Base-by-base conservation (phyloP, 2,113 vertebrate genomes). In the Sminthopsis crassicaudata region DNA sequence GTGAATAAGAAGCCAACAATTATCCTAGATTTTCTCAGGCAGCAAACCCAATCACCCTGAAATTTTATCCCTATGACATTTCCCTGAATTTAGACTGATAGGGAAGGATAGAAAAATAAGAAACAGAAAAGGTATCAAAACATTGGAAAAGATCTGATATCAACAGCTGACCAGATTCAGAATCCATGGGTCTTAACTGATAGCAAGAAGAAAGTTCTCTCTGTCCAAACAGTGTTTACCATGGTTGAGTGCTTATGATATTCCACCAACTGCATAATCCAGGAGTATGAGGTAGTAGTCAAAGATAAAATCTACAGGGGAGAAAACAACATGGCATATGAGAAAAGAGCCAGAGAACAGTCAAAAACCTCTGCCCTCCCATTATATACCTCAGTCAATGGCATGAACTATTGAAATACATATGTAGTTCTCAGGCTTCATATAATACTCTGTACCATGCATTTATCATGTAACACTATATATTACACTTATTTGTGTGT, bases 171-270 rank as follows among this genome's bases (percentile, higher is more conserved):
- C 46, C 89, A 50, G 26, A 46, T 3, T 19, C 46, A 30, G 46
- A 90, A 30, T 50, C 24, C 46, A 50, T 84, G 36, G 60, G 6
- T 84, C 36, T 84, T 84, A 76, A 84, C n/a, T 84, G n/a, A 84
- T 9, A 84, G 10, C 67, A 5, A 84, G 67, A 84, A 42, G n/a
- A 84, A 84, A 84, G 46, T 51, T 51, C 89, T 46, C 89, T 46
- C 89, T 16, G 3, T 48, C 89, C 89, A 46, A 46, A 60, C 91
- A 55, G 0, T 0, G 55, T 0, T 96, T 99, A 99, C 99, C 99
- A 99, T 99, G 30, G 98, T 99, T 36, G 96, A 98, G 97, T 99
- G 99, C 8, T 99, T 98, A 53, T 96, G 97, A 89, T 99, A 99
- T 96, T 99, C 99, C 91, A 98, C 94, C 94, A 99, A 98, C 97